Percentiles rank a stretch among this genome's conserved stretches.
Evolutionary conservation across 2,888 invertebrate genomes (phyloP).

Genomic region (Sarcophaga subvicina): DNA sequence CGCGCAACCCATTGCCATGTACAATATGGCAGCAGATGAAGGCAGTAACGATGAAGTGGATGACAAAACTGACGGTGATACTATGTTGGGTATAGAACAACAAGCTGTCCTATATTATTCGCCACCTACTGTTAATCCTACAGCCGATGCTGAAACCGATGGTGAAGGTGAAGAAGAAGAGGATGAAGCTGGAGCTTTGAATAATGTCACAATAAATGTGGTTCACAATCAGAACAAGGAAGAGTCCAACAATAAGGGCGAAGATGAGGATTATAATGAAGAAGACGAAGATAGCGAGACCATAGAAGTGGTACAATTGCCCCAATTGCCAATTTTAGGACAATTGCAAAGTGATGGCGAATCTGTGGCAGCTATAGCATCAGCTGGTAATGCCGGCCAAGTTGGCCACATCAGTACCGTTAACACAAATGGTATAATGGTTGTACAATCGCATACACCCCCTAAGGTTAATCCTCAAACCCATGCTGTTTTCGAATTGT

Average conservation of each 20-base stretch:
- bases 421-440: slow-evolving; percentile 72
- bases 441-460: slow-evolving; percentile 74
- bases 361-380: slow-evolving; percentile 69
- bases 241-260: neutral
- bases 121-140: slow-evolving; percentile 5
- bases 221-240: neutral
- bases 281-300: slow-evolving; percentile 27
- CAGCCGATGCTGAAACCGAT: neutral
- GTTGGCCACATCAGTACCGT: neutral
- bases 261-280: slow-evolving; percentile 17
- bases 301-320: slow-evolving; percentile 23
- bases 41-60: slow-evolving; percentile 40
- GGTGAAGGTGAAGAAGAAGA: slow-evolving; percentile 33
- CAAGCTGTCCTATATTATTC: slow-evolving; percentile 20
- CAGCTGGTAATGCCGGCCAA: slow-evolving; percentile 1
- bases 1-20: slow-evolving; percentile 42
- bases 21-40: slow-evolving; percentile 17
- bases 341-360: slow-evolving; percentile 41
- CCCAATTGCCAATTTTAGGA: slow-evolving; percentile 43
- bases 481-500: slow-evolving; percentile 77
- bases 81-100: neutral
- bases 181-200: neutral
- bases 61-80: slow-evolving; percentile 27
- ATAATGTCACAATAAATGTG: neutral
- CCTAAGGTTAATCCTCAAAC: slow-evolving; percentile 78